phyloP scores from a whole-genome alignment of 2,888 invertebrate species.

The Lasioglossum figueresi region DNA sequence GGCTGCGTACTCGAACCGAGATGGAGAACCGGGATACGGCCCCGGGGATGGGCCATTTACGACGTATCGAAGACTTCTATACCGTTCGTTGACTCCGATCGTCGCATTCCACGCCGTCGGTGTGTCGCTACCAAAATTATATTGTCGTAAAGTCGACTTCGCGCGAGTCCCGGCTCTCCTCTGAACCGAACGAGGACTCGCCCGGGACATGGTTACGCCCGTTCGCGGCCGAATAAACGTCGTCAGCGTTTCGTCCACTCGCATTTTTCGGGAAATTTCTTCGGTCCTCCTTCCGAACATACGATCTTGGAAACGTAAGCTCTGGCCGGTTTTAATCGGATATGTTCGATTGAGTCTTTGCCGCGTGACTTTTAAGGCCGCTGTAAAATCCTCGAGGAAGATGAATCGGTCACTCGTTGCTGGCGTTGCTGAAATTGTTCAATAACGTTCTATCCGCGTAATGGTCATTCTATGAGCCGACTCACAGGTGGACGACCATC shows the following conservation, averaged over 20 bases:
- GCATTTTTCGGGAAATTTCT: slow-evolving; percentile 12
- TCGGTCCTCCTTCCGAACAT: neutral
- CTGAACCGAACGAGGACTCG: slow-evolving; percentile 37
- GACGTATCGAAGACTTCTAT: slow-evolving; percentile 73
- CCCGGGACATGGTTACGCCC: slow-evolving; percentile 25
- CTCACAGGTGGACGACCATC: neutral
- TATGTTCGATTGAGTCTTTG: slow-evolving; percentile 20
- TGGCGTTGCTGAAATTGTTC: neutral
- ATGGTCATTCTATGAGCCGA: neutral
- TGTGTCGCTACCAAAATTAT: slow-evolving; percentile 73
- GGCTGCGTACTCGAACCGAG: slow-evolving; percentile 35
- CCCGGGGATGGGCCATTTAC: slow-evolving; percentile 65
- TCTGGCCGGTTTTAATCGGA: slow-evolving; percentile 7
- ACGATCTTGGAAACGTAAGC: neutral
- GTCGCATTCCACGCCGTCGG: slow-evolving; percentile 68
- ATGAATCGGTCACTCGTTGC: neutral
- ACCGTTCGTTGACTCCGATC: slow-evolving; percentile 74
- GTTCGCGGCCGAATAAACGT: slow-evolving; percentile 35
- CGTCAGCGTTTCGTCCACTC: neutral
- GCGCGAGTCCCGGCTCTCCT: slow-evolving; percentile 38
- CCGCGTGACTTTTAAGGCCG: slow-evolving; percentile 2
- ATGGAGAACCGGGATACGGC: slow-evolving; percentile 50
- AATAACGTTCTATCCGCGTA: neutral
- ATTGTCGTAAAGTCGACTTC: slow-evolving; percentile 69
- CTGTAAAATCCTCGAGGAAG: neutral